Evolutionary conservation across 2,888 invertebrate genomes (phyloP).

Genomic region (Apodemia duryi): DNA sequence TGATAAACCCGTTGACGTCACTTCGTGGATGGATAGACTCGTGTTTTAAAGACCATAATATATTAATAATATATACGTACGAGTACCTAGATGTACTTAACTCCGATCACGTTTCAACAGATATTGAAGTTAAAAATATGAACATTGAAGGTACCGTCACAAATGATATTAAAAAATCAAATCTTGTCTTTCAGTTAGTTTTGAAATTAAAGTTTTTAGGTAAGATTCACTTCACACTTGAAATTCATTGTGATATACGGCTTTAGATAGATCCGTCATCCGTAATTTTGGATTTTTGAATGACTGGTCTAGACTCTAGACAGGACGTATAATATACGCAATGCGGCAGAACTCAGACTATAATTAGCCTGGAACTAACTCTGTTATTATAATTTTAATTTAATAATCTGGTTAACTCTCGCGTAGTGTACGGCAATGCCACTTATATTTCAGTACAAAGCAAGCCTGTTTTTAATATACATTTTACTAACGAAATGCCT

Average conservation of each 20-base stretch:
- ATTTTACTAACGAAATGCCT: conserved; percentile 12
- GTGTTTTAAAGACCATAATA: no score
- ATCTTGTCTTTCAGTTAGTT: no score
- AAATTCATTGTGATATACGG: neutral
- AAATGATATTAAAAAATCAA: no score
- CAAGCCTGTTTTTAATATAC: conserved; percentile 8
- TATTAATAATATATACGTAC: no score
- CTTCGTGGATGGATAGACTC: no score
- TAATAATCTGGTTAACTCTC: conserved; percentile 10
- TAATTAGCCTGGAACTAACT: conserved; percentile 6
- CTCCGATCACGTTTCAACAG: no score
- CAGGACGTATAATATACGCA: conserved; percentile 2
- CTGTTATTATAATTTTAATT: conserved; percentile 10
- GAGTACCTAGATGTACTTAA: no score
- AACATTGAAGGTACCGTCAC: no score
- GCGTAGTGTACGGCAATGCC: conserved; percentile 6
- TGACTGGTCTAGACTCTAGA: neutral
- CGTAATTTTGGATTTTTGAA: neutral
- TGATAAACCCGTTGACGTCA: no score
- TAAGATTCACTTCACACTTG: neutral
- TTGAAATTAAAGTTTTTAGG: no score
- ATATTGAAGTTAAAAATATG: no score
- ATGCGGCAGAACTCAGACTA: conserved; percentile 5
- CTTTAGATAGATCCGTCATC: neutral
- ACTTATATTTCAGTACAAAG: conserved; percentile 4